A percentile compares a stretch with the other conserved stretches of the same genome.
These are phyloP conservation scores for Eudasyphora cyanicolor DNA, from an alignment of 2,888 invertebrate species.

Conservation along the genomic window DNA sequence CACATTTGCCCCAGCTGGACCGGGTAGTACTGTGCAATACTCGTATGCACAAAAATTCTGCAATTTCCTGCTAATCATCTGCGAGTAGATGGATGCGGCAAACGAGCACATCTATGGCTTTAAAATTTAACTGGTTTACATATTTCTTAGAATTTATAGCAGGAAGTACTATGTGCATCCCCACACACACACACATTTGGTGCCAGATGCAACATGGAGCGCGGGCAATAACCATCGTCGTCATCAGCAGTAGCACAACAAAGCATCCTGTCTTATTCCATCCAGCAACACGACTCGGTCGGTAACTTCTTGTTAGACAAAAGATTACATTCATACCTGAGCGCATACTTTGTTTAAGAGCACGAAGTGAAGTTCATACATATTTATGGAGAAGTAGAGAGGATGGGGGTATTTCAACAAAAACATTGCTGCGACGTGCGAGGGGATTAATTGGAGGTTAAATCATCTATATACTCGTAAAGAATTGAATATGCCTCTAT, in stretches of 20 bases:
- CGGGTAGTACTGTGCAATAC: background rate
- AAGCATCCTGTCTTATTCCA: constrained; percentile 30
- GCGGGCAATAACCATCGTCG: constrained; percentile 29
- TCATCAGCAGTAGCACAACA: too few species aligned
- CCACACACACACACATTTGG: background rate
- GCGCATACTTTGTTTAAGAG: background rate
- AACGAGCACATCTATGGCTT: background rate
- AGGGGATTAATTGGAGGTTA: background rate
- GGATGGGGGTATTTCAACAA: background rate
- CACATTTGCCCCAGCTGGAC: too few species aligned
- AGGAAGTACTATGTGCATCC: constrained; percentile 47
- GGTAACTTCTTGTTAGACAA: constrained; percentile 46
- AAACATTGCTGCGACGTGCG: background rate
- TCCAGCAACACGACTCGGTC: constrained; percentile 40
- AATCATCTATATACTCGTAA: too few species aligned
- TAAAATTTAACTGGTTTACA: constrained; percentile 36
- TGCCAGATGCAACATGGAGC: background rate
- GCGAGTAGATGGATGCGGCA: background rate
- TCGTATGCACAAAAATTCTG: constrained; percentile 13
- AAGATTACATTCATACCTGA: constrained; percentile 13
- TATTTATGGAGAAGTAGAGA: background rate
- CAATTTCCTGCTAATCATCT: constrained; percentile 8
- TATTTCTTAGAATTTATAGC: constrained; percentile 58
- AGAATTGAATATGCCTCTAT: too few species aligned
- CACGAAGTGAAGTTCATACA: background rate